Evolutionary conservation across 2,888 invertebrate species (phyloP).

Genomic region (Panopea generosa): DNA sequence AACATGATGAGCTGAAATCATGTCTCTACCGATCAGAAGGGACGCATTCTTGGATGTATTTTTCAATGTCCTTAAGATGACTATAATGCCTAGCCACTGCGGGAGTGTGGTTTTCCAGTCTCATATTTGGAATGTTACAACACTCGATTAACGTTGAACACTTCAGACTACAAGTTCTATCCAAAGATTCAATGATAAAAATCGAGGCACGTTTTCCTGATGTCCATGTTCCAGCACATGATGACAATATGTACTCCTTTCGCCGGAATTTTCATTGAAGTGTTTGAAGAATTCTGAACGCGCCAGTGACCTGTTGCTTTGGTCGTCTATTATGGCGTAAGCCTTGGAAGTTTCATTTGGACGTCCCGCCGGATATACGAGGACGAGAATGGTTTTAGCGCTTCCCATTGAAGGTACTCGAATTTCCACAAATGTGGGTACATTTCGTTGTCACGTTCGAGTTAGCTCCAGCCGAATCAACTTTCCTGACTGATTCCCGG

Average conservation of each 20-base stretch:
- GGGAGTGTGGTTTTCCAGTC: conserved; percentile 40
- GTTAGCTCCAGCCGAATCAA: too few relatives aligned
- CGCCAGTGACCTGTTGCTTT: conserved; percentile 16
- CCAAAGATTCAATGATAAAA: conserved; percentile 32
- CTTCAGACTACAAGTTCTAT: conserved; percentile 25
- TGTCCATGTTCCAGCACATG: conserved; percentile 38
- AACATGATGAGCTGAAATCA: too few relatives aligned
- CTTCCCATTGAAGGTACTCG: neutral
- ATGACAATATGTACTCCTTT: conserved; percentile 36
- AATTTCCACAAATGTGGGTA: conserved; percentile 12
- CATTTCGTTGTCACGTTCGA: neutral
- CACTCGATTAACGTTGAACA: too few relatives aligned
- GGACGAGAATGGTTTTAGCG: conserved; percentile 10
- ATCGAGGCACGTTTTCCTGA: conserved; percentile 26
- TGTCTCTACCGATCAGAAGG: too few relatives aligned
- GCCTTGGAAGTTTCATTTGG: neutral
- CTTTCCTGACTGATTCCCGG: neutral
- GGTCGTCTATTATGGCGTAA: conserved; percentile 14
- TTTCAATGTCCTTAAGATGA: conserved; percentile 24
- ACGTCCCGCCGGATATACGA: neutral
- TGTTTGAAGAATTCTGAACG: conserved; percentile 41
- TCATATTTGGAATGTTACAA: conserved; percentile 31
- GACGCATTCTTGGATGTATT: conserved; percentile 19
- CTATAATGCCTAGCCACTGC: conserved; percentile 15
- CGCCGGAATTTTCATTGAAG: conserved; percentile 8